Evolutionary conservation across 2,113 vertebrate species (phyloP).

Genomic region (Eolophus roseicapilla): DNA sequence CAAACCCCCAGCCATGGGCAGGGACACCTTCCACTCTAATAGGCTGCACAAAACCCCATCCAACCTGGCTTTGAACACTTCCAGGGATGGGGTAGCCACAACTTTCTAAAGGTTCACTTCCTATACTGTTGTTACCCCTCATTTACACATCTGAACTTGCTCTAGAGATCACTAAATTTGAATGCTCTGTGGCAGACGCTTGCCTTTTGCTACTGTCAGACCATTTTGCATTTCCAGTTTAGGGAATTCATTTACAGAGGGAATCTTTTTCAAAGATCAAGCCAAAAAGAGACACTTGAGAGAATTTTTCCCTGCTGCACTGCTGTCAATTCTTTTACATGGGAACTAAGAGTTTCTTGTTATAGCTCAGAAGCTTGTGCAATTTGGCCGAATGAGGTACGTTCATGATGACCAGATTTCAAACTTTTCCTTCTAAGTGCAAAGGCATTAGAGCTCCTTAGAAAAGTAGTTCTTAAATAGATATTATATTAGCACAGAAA

Average conservation of each 20-base stretch:
- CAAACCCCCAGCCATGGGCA: background rate
- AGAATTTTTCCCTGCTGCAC: background rate
- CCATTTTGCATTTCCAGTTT: background rate
- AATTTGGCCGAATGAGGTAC: background rate
- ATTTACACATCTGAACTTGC: background rate
- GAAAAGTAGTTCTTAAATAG: background rate
- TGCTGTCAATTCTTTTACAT: background rate
- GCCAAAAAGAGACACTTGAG: background rate
- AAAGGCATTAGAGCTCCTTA: background rate
- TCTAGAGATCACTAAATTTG: background rate
- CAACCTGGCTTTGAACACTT: background rate
- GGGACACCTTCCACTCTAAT: background rate
- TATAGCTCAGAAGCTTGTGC: background rate
- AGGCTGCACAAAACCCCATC: background rate
- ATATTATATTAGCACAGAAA: constrained; percentile 7
- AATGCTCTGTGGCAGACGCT: background rate
- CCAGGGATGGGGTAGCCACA: background rate
- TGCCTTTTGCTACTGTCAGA: background rate
- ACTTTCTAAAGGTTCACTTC: background rate
- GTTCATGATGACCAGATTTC: background rate
- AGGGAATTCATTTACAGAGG: background rate
- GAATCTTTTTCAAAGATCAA: background rate
- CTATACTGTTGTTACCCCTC: background rate
- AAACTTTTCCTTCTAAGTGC: background rate
- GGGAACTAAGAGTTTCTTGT: background rate